Evolutionary conservation across 2,888 invertebrate genomes (phyloP).

Genomic region (Strigamia transsilvanica): DNA sequence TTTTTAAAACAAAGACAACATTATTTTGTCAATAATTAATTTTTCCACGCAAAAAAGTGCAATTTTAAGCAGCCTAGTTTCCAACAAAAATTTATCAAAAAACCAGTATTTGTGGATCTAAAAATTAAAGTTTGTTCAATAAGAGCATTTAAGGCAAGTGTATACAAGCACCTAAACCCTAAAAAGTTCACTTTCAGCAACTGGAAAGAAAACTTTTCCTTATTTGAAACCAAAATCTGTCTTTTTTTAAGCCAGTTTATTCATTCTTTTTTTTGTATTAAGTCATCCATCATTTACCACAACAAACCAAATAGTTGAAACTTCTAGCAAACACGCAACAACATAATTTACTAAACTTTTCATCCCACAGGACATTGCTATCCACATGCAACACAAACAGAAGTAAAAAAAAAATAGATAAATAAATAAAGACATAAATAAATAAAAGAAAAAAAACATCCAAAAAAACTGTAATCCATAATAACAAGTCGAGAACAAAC

Average conservation of each 20-base stretch:
- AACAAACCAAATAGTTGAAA: neutral
- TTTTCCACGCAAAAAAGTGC: too few relatives aligned
- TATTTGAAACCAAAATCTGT: neutral
- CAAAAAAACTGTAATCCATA: constrained; percentile 18
- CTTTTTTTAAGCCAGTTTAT: neutral
- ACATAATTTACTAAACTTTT: neutral
- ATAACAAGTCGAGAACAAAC: constrained; percentile 6
- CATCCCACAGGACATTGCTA: neutral
- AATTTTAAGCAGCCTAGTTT: too few relatives aligned
- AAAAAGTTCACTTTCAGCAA: too few relatives aligned
- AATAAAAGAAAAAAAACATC: neutral
- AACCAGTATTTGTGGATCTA: too few relatives aligned
- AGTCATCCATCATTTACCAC: neutral
- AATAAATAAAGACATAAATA: neutral
- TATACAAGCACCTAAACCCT: too few relatives aligned
- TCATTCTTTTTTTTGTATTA: neutral
- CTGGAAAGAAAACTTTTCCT: too few relatives aligned
- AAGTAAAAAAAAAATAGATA: neutral
- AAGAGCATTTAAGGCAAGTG: too few relatives aligned
- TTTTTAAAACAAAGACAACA: too few relatives aligned
- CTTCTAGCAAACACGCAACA: neutral
- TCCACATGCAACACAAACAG: neutral
- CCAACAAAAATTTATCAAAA: too few relatives aligned
- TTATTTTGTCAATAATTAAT: too few relatives aligned
- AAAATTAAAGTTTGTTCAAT: too few relatives aligned